Evolutionary conservation across 1,140 invertebrate species (phyloP), one percentile per base, ranked within the genome.

Genomic region (Penaeus chinensis): DNA sequence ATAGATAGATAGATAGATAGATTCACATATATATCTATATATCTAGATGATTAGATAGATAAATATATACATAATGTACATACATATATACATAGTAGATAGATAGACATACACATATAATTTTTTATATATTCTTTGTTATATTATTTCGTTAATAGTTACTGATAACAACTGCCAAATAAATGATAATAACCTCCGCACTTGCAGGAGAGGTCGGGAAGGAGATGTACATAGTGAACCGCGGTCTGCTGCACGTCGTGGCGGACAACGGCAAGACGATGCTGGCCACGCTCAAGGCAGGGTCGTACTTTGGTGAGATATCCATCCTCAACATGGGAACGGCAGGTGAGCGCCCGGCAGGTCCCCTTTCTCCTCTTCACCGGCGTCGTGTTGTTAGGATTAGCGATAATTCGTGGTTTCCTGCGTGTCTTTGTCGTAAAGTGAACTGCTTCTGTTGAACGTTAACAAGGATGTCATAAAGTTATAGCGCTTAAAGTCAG

Each of bases 281-380:
- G 69, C 94, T 99, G 92, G 98, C 98, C 89, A 99, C 98, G 87
- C 94, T 99, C 89, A 97, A 97, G 93, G 97, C 97, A 90, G 98
- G 98, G 92, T 98, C 97, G 92, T 99, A 99, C 95, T 99, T 99
- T 94, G 99, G 99, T 91, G 99, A 99, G 95, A 99, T 99, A 94
- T 98, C 97, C 94, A 99, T 99, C 94, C 95, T 99, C 92, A 99
- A 99, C 94, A 99, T 99, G 98, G 98, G 98, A 93, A 99, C 97
- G 92, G 98, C 98, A 95, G 98, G 97, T 97, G 96, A 96, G 90
- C 47, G 47, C 54, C 11, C 5, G 54, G 19, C 11, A 22, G n/a
- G 10, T 71, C n/a, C 66, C 5, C 66, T 71, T 19, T 71, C 66
- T 71, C 0, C 16, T 24, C n/a, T 24, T 60, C 78, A 79, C 78